Evolutionary conservation across 64 coral and sea anemone species (phyloP), one percentile per base, ranked within the genome.

Genomic region (Dendronephthya gigantea): DNA sequence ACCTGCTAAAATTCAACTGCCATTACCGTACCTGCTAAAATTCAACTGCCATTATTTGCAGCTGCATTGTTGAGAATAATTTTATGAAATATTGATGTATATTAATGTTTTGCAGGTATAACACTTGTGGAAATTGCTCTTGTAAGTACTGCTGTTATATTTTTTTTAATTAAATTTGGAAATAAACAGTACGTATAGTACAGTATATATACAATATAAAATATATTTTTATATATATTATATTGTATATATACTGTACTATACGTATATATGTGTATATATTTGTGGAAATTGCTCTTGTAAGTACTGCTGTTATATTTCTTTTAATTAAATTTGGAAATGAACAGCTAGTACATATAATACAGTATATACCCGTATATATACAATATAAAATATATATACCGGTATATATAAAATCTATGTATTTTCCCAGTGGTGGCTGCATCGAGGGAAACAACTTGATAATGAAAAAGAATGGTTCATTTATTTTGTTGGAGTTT

Each of bases 401-500:
- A n/a, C n/a, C n/a, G n/a, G n/a, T n/a, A n/a, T n/a, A n/a, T n/a
- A n/a, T n/a, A n/a, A 6, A 45, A 29, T 12, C 37, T 79, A 9
- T 30, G 0, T 17, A 36, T 9, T 79, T 12, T 79, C 37, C 30
- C 37, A 79, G 72, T 34, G 30, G 27, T 79, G 72, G 72, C 37
- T 79, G 16, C 8, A 28, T 33, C 72, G 72, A 36, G 36, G 34
- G 15, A 7, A 19, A 39, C 72, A 79, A 79, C 36, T 79, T 35
- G 72, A 79, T 35, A 17, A 8, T 33, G 72, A 79, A 19, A 79
- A 79, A 39, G 37, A 34, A 39, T 79, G 72, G 72, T 79, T 79
- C 36, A 19, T 79, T 0, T 79, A 79, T 35, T 79, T 79, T 79
- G 72, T 79, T 79, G 72, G 72, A 79, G 72, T 79, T 15, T 79